Conservation (phyloP, 2,113 vertebrate species). For the Clarias macrocephalus region DNA sequence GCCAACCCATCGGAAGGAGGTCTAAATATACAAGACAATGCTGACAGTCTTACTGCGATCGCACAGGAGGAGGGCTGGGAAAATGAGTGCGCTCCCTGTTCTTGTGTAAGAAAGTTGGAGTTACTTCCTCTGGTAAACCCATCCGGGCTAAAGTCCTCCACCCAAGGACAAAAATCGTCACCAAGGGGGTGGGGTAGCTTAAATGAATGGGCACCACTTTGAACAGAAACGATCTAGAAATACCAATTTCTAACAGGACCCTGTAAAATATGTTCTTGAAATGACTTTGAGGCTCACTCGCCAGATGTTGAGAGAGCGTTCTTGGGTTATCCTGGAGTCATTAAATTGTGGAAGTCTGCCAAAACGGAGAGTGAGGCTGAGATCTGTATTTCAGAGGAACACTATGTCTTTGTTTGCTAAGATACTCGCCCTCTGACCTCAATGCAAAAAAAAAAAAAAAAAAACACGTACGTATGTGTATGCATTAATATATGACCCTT, state of each 20-base stretch:
- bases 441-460: not conserved
- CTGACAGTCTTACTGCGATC: conserved; percentile 36
- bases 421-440: conserved; percentile 28
- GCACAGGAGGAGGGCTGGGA: conserved; percentile 41
- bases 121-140: conserved; percentile 40
- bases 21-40: conserved; percentile 65
- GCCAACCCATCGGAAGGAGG: conserved; percentile 57
- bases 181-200: not conserved
- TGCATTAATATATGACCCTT: conserved; percentile 41
- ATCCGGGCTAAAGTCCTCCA: conserved; percentile 40
- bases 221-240: not conserved
- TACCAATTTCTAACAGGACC: not conserved
- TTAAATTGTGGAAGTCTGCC: conserved; percentile 45
- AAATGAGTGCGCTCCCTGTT: conserved; percentile 47
- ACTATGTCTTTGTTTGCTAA: conserved; percentile 54
- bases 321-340: conserved; percentile 39
- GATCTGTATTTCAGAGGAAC: conserved; percentile 37
- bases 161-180: conserved; percentile 40
- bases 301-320: conserved; percentile 42
- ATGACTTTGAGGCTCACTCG: conserved; percentile 21
- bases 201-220: conserved; percentile 23
- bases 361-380: conserved; percentile 24
- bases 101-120: conserved; percentile 37
- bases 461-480: conserved; percentile 13
- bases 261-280: conserved; percentile 39